phyloP scores from a whole-genome alignment of 2,888 invertebrate genomes.

The Xestia c-nigrum region DNA sequence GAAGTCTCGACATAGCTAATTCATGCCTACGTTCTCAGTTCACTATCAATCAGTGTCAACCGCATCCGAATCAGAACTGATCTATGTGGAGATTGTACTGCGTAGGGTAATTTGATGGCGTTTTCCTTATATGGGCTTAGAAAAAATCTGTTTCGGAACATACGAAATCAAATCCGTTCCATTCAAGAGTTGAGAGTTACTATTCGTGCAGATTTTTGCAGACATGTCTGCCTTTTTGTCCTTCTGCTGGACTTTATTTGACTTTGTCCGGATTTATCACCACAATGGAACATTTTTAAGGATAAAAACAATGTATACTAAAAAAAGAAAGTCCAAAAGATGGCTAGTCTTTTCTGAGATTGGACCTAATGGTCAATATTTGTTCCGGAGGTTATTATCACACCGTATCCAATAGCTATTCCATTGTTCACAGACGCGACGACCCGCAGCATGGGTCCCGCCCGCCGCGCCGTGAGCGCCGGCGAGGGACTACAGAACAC shows the following conservation, averaged over 20 bases:
- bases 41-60: conserved; percentile 54
- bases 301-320: background rate
- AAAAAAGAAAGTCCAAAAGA: background rate
- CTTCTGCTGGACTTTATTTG: background rate
- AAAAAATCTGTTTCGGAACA: background rate
- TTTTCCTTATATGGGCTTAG: conserved; percentile 10
- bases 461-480: conserved; percentile 87
- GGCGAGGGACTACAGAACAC: conserved; percentile 93
- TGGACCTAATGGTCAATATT: background rate
- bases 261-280: background rate
- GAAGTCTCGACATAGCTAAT: conserved; percentile 37
- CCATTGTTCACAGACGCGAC: conserved; percentile 78
- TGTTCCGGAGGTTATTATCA: background rate
- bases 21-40: conserved; percentile 9
- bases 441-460: conserved; percentile 76
- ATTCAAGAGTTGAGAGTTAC: background rate
- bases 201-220: background rate
- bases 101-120: background rate
- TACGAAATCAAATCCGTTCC: background rate
- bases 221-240: background rate
- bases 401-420: background rate
- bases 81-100: background rate
- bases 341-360: background rate
- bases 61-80: conserved; percentile 27
- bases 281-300: background rate